Conservation (phyloP, 2,113 vertebrate genomes). For the Channa argus region DNA sequence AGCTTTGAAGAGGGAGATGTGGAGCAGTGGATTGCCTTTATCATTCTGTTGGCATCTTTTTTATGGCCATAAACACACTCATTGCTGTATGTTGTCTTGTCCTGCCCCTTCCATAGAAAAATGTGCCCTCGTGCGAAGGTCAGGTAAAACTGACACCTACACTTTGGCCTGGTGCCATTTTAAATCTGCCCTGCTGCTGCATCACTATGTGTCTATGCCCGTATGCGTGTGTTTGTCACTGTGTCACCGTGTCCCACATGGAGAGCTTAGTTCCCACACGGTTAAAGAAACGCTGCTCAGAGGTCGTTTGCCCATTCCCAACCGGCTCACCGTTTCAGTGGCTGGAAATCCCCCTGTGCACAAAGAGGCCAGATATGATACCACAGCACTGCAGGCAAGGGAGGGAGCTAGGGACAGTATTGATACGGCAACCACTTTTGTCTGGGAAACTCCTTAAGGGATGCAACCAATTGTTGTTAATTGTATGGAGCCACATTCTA, state of each 20-base stretch:
- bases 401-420: constrained; percentile 79
- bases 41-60: not conserved
- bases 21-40: accelerated
- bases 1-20: not conserved
- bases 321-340: constrained; percentile 83
- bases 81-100: not conserved
- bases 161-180: constrained; percentile 13
- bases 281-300: constrained; percentile 78
- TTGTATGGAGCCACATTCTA: constrained; percentile 73
- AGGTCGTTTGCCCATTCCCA: constrained; percentile 82
- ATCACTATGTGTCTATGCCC: constrained; percentile 6
- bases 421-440: constrained; percentile 79
- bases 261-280: constrained; percentile 77
- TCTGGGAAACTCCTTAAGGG: constrained; percentile 84
- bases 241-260: constrained; percentile 53
- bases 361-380: constrained; percentile 86
- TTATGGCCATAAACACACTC: not conserved
- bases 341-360: constrained; percentile 84
- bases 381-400: constrained; percentile 83
- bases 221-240: constrained; percentile 31
- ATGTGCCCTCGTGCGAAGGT: not conserved
- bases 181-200: constrained; percentile 7
- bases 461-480: constrained; percentile 79
- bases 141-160: not conserved
- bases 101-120: not conserved